Evolutionary conservation across 2,797 vertebrate species (phyloP).

Genomic region (Hirundo rustica): DNA sequence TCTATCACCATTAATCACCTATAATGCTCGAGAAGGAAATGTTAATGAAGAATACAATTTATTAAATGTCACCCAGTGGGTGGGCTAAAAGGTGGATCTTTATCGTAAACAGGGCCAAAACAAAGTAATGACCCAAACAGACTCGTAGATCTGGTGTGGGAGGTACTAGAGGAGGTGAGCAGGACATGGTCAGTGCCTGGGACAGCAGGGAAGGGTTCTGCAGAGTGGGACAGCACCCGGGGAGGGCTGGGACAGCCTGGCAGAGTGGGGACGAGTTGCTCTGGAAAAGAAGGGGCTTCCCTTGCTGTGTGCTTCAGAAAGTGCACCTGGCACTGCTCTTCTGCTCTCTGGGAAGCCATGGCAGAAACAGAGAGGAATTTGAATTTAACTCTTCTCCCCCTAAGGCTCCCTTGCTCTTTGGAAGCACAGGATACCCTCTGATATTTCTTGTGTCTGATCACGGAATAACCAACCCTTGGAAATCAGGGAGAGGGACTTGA

Average conservation of each 20-base stretch:
- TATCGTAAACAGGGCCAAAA: background rate
- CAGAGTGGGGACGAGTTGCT: background rate
- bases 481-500: background rate
- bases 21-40: conserved; percentile 25
- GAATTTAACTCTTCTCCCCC: background rate
- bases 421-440: background rate
- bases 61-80: conserved; percentile 21
- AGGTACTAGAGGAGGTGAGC: background rate
- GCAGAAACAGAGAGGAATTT: background rate
- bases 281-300: background rate
- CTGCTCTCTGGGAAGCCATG: background rate
- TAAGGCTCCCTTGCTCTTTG: background rate
- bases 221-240: fast-evolving
- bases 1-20: conserved; percentile 58
- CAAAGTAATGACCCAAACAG: background rate
- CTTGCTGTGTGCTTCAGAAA: background rate
- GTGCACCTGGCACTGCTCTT: background rate
- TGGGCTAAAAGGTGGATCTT: background rate
- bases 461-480: background rate
- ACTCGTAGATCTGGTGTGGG: background rate
- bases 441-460: background rate
- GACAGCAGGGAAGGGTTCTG: background rate
- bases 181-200: fast-evolving
- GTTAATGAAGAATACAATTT: conserved; percentile 57
- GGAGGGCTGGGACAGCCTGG: background rate